Conservation (phyloP, 2,113 vertebrate genomes). For the Rhinogobius similis region DNA sequence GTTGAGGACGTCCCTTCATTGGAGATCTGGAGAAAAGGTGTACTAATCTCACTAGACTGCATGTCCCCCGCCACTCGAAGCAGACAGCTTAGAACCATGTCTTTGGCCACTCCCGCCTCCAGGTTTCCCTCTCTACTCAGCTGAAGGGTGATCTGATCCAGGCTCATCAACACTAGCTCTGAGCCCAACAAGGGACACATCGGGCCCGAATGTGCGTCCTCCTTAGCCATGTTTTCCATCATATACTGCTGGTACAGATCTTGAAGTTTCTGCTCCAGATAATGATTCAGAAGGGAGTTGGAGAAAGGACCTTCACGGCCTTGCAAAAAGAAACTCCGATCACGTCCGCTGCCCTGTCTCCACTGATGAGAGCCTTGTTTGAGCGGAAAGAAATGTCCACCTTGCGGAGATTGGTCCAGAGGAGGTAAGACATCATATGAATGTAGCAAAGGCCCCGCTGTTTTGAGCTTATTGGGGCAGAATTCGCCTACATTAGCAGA, state of each 20-base stretch:
- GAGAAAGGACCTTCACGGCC: slow-evolving; percentile 85
- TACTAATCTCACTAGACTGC: slow-evolving; percentile 90
- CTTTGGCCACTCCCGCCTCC: slow-evolving; percentile 87
- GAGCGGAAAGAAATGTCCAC: slow-evolving; percentile 30
- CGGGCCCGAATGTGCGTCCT: slow-evolving; percentile 56
- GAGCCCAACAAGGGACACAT: slow-evolving; percentile 86
- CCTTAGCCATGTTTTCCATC: slow-evolving; percentile 83
- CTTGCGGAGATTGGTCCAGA: slow-evolving; percentile 71
- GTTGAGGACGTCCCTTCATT: slow-evolving; percentile 54
- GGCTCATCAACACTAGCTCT: slow-evolving; percentile 87
- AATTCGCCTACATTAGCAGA: slow-evolving; percentile 75
- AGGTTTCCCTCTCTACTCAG: slow-evolving; percentile 90
- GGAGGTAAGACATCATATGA: slow-evolving; percentile 87
- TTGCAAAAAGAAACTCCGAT: slow-evolving; percentile 83
- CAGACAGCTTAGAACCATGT: slow-evolving; percentile 91
- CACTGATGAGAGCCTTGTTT: slow-evolving; percentile 82
- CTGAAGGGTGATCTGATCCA: slow-evolving; percentile 92
- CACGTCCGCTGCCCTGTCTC: slow-evolving; percentile 80
- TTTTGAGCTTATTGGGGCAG: slow-evolving; percentile 65
- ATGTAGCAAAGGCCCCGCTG: slow-evolving; percentile 85
- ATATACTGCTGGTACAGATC: slow-evolving; percentile 94
- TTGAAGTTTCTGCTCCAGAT: slow-evolving; percentile 91
- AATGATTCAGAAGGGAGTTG: slow-evolving; percentile 89
- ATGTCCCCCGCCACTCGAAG: slow-evolving; percentile 84
- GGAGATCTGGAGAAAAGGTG: slow-evolving; percentile 92